Conservation (phyloP, 2,888 invertebrate genomes). For the Lasiommata megera region DNA sequence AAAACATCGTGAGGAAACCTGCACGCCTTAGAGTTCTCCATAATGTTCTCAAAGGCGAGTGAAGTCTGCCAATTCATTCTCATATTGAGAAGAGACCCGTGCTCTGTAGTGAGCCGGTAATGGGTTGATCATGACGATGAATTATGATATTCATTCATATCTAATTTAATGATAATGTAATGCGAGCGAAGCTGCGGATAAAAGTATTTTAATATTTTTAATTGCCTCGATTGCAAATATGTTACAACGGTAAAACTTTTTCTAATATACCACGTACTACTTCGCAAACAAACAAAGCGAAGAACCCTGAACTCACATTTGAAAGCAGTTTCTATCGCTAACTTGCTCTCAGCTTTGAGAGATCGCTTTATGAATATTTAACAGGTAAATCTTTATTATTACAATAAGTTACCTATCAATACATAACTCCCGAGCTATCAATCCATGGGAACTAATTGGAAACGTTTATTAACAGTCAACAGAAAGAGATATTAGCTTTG, state of each 20-base stretch:
- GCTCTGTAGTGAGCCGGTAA: no score
- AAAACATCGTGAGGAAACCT: no score
- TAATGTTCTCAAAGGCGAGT: no score
- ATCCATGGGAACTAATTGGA: neutral
- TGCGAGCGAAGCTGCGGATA: no score
- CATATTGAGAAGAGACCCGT: no score
- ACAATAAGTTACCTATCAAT: neutral
- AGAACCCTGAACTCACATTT: neutral
- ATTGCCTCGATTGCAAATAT: neutral
- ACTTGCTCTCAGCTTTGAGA: neutral
- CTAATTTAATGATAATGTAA: no score
- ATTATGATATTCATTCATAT: no score
- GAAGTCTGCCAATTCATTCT: no score
- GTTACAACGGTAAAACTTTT: neutral
- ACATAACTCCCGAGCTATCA: neutral
- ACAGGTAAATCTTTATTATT: neutral
- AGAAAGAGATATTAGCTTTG: neutral
- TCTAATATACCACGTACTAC: neutral
- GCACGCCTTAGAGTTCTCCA: no score
- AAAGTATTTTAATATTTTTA: no score
- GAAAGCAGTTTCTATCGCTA: constrained; percentile 1
- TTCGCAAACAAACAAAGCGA: neutral
- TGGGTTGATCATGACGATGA: no score
- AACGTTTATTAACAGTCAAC: constrained; percentile 5
- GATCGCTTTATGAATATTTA: constrained; percentile 1